Percentiles rank a stretch among this genome's conserved stretches.
Evolutionary conservation across 1,140 invertebrate species (phyloP).

Genomic region (Scaptodrosophila lebanonensis): DNA sequence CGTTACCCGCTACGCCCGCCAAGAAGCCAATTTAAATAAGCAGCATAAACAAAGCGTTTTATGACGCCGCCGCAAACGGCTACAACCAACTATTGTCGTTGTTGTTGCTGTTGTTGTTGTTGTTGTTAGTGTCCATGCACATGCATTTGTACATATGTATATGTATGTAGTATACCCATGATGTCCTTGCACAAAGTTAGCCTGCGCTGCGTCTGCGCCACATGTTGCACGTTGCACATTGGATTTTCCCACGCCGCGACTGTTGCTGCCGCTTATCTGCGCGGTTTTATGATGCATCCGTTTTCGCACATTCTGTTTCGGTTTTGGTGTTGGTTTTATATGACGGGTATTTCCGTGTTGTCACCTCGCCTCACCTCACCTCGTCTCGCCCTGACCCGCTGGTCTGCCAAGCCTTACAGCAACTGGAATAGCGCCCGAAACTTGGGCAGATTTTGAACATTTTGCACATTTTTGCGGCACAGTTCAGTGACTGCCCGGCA

Average conservation of each 20-base stretch:
- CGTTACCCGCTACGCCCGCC: slow-evolving; percentile 47
- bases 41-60: slow-evolving; percentile 70
- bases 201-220: slow-evolving; percentile 17
- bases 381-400: slow-evolving; percentile 2
- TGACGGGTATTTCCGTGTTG: slow-evolving; percentile 44
- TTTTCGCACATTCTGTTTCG: slow-evolving; percentile 29
- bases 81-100: too few species aligned
- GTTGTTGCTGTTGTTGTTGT: not conserved
- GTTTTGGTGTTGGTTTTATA: slow-evolving; percentile 12
- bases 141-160: too few species aligned
- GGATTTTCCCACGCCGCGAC: slow-evolving; percentile 38
- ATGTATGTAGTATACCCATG: too few species aligned
- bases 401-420: not conserved
- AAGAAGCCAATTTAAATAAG: slow-evolving; percentile 76
- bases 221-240: not conserved
- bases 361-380: not conserved
- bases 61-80: slow-evolving; percentile 32
- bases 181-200: slow-evolving; percentile 1
- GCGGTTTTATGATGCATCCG: slow-evolving; percentile 38
- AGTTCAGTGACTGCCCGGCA: too few species aligned
- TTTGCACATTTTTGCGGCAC: too few species aligned
- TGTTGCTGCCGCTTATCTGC: not conserved
- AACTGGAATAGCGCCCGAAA: too few species aligned
- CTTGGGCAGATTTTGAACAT: too few species aligned
- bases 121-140: slow-evolving; percentile 8